phyloP scores from a whole-genome alignment of 1,140 invertebrate genomes.

The Atopsyche davidsoni region DNA sequence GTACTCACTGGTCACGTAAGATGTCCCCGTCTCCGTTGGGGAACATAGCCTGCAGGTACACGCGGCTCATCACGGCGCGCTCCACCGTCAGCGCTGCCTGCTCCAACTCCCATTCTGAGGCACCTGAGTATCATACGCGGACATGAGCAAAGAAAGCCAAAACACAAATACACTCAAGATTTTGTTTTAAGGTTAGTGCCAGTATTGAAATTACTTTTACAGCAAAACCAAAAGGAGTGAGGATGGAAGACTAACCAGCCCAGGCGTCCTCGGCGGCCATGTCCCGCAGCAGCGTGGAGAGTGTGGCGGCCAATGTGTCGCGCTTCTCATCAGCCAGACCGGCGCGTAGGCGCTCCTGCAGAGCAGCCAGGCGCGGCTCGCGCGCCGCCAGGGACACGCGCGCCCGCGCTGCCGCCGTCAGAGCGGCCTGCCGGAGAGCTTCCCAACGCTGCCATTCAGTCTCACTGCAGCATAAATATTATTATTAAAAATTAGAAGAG shows the following conservation, averaged over 20 bases:
- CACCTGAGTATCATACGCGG: conserved; percentile 53
- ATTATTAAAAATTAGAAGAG: no score
- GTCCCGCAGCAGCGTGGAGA: conserved; percentile 40
- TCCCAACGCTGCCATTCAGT: conserved; percentile 22
- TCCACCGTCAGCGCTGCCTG: conserved; percentile 70
- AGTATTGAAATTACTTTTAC: no score
- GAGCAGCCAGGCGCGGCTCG: conserved; percentile 35
- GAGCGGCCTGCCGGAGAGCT: conserved; percentile 19
- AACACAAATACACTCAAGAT: no score
- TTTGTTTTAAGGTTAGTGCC: no score
- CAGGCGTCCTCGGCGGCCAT: conserved; percentile 42
- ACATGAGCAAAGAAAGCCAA: no score
- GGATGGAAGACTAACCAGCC: conserved; percentile 45
- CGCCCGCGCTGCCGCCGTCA: conserved; percentile 36
- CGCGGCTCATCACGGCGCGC: conserved; percentile 74
- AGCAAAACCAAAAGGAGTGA: no score
- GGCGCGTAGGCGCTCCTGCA: conserved; percentile 32
- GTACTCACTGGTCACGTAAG: conserved; percentile 77
- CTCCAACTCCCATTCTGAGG: conserved; percentile 62
- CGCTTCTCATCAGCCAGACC: conserved; percentile 45
- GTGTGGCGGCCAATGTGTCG: conserved; percentile 40
- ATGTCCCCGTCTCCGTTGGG: conserved; percentile 96
- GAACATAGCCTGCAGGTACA: conserved; percentile 91
- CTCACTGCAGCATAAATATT: no score
- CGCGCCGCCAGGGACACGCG: conserved; percentile 38